phyloP scores from a whole-genome alignment of 2,888 invertebrate species.

The Chrysotoxum bicinctum region DNA sequence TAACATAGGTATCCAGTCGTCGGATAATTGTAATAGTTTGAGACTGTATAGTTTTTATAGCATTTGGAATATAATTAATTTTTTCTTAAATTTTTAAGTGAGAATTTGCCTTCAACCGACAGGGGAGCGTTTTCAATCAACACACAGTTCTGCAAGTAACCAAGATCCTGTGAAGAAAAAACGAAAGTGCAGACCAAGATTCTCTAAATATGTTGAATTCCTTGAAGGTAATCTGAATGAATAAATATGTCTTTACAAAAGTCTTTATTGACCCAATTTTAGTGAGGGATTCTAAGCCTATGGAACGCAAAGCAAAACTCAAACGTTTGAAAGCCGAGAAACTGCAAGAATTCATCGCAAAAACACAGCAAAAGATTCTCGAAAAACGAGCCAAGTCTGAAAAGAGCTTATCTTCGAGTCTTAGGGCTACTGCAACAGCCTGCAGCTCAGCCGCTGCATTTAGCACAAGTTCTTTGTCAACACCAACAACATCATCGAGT shows the following conservation, averaged over 20 bases:
- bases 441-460: constrained; percentile 34
- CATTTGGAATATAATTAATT: background rate
- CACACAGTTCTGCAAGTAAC: constrained; percentile 75
- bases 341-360: constrained; percentile 85
- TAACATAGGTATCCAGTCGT: constrained; percentile 5
- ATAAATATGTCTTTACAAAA: background rate
- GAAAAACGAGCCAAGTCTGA: constrained; percentile 75
- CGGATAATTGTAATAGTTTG: constrained; percentile 33
- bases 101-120: constrained; percentile 33
- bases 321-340: constrained; percentile 86
- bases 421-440: background rate
- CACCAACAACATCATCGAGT: background rate
- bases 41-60: background rate
- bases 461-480: constrained; percentile 41
- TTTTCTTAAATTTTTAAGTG: constrained; percentile 5
- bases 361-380: constrained; percentile 80
- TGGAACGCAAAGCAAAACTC: constrained; percentile 86
- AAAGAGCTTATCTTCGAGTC: constrained; percentile 51
- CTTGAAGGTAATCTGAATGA: constrained; percentile 84
- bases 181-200: constrained; percentile 75
- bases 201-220: constrained; percentile 86
- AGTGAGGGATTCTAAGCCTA: constrained; percentile 86
- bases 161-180: constrained; percentile 74
- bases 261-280: constrained; percentile 73
- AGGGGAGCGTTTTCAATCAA: constrained; percentile 76